phyloP scores from a whole-genome alignment of 2,113 vertebrate genomes.

The Megaceryle maxima region DNA sequence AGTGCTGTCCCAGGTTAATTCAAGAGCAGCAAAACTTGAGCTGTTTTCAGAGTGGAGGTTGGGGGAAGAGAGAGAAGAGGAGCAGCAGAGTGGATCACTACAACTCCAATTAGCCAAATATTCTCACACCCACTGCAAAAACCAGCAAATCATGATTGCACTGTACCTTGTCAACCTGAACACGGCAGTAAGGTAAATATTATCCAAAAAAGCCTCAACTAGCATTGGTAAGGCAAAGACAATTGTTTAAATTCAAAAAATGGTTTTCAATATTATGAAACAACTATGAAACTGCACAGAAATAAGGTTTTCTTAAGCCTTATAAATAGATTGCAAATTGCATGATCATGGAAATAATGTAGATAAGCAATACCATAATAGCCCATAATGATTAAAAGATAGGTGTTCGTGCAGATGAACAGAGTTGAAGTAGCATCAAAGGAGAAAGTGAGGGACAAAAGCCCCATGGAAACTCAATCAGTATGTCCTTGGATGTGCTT shows the following conservation, averaged over 20 bases:
- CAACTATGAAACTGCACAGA: background rate
- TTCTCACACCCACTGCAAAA: background rate
- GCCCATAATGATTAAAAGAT: background rate
- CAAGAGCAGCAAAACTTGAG: background rate
- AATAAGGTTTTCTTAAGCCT: background rate
- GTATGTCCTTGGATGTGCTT: background rate
- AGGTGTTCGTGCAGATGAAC: background rate
- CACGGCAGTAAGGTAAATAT: background rate
- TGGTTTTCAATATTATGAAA: background rate
- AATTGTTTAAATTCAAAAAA: background rate
- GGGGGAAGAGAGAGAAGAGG: background rate
- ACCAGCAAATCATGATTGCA: background rate
- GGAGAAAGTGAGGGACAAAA: background rate
- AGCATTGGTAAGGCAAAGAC: background rate
- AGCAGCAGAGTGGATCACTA: background rate
- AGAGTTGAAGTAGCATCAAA: background rate
- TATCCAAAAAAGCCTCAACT: background rate
- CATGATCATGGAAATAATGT: background rate
- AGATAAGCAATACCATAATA: background rate
- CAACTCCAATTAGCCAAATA: background rate
- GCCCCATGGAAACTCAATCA: background rate
- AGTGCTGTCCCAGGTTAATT: background rate
- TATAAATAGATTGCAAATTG: background rate
- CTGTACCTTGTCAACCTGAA: background rate
- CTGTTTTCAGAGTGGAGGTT: background rate